A percentile compares a stretch with the other conserved stretches of the same genome.
These are phyloP conservation scores for Sebastes kiyomatsui DNA, from an alignment of 2,797 vertebrate genomes.

Conservation along the genomic window DNA sequence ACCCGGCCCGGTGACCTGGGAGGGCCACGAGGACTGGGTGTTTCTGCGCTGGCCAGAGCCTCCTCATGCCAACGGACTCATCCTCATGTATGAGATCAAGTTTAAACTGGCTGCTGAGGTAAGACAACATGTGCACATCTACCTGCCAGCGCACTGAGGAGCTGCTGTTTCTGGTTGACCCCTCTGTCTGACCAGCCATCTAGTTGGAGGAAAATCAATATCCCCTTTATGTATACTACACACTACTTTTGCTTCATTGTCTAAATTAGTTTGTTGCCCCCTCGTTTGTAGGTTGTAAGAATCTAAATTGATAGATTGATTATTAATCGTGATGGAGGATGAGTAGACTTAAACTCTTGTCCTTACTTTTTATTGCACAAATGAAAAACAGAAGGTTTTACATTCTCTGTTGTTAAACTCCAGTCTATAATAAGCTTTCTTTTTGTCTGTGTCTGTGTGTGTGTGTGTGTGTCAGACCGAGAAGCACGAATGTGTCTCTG, in stretches of 20 bases:
- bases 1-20: slow-evolving; percentile 89
- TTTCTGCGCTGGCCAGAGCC: slow-evolving; percentile 93
- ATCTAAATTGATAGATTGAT: background rate
- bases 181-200: background rate
- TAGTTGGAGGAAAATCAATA: background rate
- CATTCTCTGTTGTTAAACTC: background rate
- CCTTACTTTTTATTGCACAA: background rate
- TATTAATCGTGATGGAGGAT: too few species aligned
- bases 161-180: background rate
- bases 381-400: background rate
- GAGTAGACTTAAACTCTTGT: background rate
- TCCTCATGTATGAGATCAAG: slow-evolving; percentile 97
- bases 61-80: slow-evolving; percentile 90
- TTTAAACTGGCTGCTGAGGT: slow-evolving; percentile 92
- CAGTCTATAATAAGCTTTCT: background rate
- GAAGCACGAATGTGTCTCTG: slow-evolving; percentile 93
- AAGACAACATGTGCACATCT: slow-evolving; percentile 28
- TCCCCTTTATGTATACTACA: background rate
- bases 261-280: background rate
- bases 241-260: background rate
- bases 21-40: slow-evolving; percentile 86
- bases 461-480: slow-evolving; percentile 75
- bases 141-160: background rate
- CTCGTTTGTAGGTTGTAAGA: background rate
- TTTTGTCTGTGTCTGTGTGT: background rate